Percentiles rank a stretch among this genome's conserved stretches.
phyloP scores from a whole-genome alignment of 2,888 invertebrate species.

The Ischnus inquisitorius region DNA sequence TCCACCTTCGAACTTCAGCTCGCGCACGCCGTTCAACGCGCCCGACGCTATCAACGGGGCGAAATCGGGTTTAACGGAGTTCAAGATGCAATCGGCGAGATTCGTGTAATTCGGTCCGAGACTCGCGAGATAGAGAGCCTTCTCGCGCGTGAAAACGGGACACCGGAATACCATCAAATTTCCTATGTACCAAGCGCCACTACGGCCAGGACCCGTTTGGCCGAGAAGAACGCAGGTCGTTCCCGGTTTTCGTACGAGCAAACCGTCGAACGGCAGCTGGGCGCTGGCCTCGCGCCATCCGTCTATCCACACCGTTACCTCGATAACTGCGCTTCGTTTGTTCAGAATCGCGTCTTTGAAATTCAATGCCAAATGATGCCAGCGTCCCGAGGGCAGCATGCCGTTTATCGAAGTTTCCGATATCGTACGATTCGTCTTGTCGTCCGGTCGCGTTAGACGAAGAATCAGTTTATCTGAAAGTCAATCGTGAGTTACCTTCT shows the following conservation, averaged over 20 bases:
- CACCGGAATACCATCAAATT: slow-evolving; percentile 87
- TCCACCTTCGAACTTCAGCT: slow-evolving; percentile 81
- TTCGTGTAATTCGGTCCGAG: slow-evolving; percentile 86
- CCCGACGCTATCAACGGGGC: slow-evolving; percentile 82
- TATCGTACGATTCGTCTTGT: slow-evolving; percentile 86
- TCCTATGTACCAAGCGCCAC: slow-evolving; percentile 87
- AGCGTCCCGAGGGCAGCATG: slow-evolving; percentile 85
- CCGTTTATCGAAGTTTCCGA: slow-evolving; percentile 86
- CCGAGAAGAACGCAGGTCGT: slow-evolving; percentile 87
- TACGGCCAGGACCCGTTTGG: slow-evolving; percentile 83
- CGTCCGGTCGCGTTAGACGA: slow-evolving; percentile 87
- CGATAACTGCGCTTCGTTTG: slow-evolving; percentile 87
- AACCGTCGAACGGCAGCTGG: slow-evolving; percentile 88
- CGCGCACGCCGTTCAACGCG: slow-evolving; percentile 80
- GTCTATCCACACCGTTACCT: slow-evolving; percentile 88
- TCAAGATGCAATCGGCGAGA: slow-evolving; percentile 85
- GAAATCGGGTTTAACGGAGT: slow-evolving; percentile 82
- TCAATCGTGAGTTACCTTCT: background rate
- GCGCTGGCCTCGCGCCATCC: slow-evolving; percentile 87
- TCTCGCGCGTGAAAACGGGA: slow-evolving; percentile 86
- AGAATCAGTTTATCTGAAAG: slow-evolving; percentile 85
- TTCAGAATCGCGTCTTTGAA: slow-evolving; percentile 87
- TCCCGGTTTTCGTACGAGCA: slow-evolving; percentile 87
- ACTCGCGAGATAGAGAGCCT: slow-evolving; percentile 87
- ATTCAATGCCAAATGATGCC: slow-evolving; percentile 88